Conservation (phyloP, 2,888 invertebrate genomes). For the Cylindroiulus punctatus region DNA sequence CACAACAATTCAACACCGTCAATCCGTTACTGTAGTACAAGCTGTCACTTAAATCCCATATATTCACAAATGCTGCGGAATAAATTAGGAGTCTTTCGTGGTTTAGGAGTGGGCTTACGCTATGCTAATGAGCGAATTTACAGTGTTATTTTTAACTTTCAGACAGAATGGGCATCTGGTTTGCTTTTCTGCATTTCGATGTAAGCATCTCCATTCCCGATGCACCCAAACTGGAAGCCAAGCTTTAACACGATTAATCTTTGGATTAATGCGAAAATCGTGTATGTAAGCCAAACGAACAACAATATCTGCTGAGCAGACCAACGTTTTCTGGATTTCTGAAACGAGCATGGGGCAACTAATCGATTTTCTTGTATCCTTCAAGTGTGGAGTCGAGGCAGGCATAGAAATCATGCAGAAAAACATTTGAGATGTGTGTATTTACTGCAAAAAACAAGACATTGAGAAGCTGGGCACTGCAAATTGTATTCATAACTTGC, state of each 20-base stretch:
- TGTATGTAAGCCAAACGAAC: slow-evolving; percentile 38
- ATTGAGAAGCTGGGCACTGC: too few relatives aligned
- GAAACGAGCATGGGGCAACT: slow-evolving; percentile 1
- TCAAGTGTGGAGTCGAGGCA: background rate
- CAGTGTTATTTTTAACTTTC: background rate
- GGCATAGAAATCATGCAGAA: background rate
- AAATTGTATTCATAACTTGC: too few relatives aligned
- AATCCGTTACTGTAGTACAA: too few relatives aligned
- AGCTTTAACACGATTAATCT: slow-evolving; percentile 34
- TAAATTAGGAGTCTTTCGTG: background rate
- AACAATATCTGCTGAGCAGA: slow-evolving; percentile 14
- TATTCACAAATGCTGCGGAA: background rate
- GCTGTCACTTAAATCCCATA: too few relatives aligned
- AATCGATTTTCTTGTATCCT: slow-evolving; percentile 16
- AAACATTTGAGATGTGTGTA: too few relatives aligned
- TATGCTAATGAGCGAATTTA: background rate
- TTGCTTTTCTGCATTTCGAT: background rate
- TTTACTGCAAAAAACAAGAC: background rate
- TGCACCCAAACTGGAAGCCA: slow-evolving; percentile 11
- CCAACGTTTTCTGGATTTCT: slow-evolving; percentile 20
- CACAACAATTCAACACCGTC: too few relatives aligned
- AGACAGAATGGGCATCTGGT: background rate
- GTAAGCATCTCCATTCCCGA: background rate
- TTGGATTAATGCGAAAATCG: slow-evolving; percentile 42
- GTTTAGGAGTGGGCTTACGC: background rate